phyloP scores from a whole-genome alignment of 1,140 invertebrate species.

The Sminthurinus signatus region DNA sequence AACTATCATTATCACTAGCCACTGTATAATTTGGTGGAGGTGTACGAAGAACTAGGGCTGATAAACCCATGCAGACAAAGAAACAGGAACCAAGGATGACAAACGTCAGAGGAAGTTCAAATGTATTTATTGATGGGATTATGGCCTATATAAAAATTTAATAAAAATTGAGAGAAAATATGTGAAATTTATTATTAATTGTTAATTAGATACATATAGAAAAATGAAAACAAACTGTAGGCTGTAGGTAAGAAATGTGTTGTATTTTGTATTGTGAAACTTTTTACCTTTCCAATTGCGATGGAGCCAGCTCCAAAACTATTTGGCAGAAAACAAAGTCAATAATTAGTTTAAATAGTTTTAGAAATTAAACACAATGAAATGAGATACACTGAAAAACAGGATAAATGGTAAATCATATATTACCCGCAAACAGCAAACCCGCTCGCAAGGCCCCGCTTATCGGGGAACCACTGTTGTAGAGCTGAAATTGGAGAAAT shows the following conservation, averaged over 20 bases:
- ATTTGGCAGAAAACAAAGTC: no score
- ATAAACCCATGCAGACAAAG: constrained; percentile 15
- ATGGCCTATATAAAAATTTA: constrained; percentile 4
- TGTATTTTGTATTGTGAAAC: no score
- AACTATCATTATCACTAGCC: background rate
- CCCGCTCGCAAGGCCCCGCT: constrained; percentile 31
- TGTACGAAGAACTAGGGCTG: constrained; percentile 20
- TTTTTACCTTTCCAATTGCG: constrained; percentile 26
- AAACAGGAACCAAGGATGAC: constrained; percentile 25
- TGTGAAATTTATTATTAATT: no score
- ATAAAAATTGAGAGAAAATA: no score
- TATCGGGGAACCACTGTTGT: constrained; percentile 40
- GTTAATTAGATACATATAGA: no score
- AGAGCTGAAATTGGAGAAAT: constrained; percentile 33
- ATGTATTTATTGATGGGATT: constrained; percentile 17
- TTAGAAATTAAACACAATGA: no score
- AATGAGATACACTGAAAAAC: no score
- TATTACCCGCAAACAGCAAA: constrained; percentile 30
- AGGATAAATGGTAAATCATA: no score
- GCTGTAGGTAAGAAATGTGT: no score
- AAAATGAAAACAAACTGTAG: no score
- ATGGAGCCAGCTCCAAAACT: constrained; percentile 35
- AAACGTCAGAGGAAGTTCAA: constrained; percentile 32
- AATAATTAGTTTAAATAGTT: no score
- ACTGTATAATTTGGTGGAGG: constrained; percentile 24